Base-by-base conservation (phyloP, 2,797 vertebrate genomes). In the Cottoperca gobio region DNA sequence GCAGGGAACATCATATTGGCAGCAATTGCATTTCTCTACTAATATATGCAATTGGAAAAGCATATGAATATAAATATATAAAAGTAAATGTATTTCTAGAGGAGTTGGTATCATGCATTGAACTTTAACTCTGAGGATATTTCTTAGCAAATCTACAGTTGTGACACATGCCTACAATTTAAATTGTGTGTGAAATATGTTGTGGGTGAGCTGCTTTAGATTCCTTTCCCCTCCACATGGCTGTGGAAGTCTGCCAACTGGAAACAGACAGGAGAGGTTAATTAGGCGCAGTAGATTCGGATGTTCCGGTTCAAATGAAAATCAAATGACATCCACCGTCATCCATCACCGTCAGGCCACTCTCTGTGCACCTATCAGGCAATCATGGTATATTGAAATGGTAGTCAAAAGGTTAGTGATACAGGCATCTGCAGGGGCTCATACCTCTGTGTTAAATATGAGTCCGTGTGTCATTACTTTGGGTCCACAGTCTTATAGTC, bases 211-310 rank as follows among this genome's bases (percentile, higher is more conserved):
- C 42, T 62, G 49, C 26, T 54, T 46, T 24, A 24, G 23, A 8
- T 60, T 78, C 73, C 76, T 69, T 40, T 40, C 13, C 14, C 71
- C 72, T 70, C 77, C 54, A 62, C 57, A 26, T 78, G 77, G 59
- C 76, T 64, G 71, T 79, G 75, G 84, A 90, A 76, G 59, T 78
- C 76, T 83, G 77, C 83, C 88, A 83, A 82, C 82, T 83, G 86
- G 87, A 86, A 88, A 87, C 78, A 88, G 83, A 88, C 88, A 82
- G 86, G 86, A 83, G 87, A 88, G 91, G 87, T 91, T 94, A 93
- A 94, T 94, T 92, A 93, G 88, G 84, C 84, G 24, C 69, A 90
- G 92, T 90, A 86, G 82, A 89, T 92, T 89, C 80, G 83, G 84
- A 84, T 84, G 88, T 88, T 91, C 67, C 2, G 10, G 78, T 88